A percentile compares a stretch with the other conserved stretches of the same genome.
These are phyloP conservation scores for Xerus rutilus DNA, from an alignment of 2,797 vertebrate genomes.

Conservation along the genomic window DNA sequence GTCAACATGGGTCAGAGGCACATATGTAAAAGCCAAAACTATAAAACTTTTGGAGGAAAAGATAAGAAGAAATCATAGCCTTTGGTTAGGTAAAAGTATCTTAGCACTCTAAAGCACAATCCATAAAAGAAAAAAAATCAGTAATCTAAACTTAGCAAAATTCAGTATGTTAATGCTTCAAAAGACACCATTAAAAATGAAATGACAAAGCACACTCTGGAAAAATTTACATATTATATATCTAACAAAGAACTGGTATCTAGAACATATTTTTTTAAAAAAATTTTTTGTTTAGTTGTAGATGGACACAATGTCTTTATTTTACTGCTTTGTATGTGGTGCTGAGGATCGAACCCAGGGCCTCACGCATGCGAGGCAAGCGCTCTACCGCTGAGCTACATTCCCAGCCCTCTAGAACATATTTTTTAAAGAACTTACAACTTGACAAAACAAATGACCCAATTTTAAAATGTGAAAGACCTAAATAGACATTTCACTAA, in stretches of 20 bases:
- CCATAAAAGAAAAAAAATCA: neutral
- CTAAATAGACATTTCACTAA: constrained; percentile 18
- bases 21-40: constrained; percentile 18
- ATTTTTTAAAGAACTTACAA: neutral
- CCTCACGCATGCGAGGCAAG: too few species aligned
- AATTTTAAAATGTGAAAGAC: constrained; percentile 47
- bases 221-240: neutral
- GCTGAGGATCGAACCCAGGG: too few species aligned
- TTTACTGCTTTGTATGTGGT: too few species aligned
- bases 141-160: constrained; percentile 31
- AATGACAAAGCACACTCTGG: neutral
- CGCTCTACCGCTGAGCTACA: too few species aligned
- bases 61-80: neutral
- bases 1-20: neutral
- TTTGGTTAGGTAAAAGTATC: neutral
- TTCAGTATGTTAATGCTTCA: neutral
- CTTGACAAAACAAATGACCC: constrained; percentile 12
- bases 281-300: neutral
- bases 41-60: constrained; percentile 45
- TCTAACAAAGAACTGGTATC: neutral
- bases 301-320: too few species aligned
- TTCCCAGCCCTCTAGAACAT: neutral
- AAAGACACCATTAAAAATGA: constrained; percentile 22
- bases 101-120: neutral
- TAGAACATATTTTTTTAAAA: neutral